Conservation (phyloP, 1,140 invertebrate genomes). For the Zaprionus ornatus region DNA sequence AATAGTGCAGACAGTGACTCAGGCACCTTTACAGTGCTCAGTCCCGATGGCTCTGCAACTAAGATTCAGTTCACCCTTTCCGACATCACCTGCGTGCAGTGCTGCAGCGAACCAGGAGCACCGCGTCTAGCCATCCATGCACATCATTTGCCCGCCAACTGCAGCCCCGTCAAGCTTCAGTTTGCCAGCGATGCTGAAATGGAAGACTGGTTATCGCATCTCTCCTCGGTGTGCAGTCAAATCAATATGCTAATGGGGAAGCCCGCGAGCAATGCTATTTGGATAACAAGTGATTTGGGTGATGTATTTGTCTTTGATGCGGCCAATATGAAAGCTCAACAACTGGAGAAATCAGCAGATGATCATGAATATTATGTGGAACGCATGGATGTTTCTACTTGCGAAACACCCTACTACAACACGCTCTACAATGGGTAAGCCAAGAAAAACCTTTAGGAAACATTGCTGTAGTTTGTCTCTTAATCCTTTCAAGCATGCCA, state of each 20-base stretch:
- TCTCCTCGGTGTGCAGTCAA: slow-evolving; percentile 89
- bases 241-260: slow-evolving; percentile 88
- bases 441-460: neutral
- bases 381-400: slow-evolving; percentile 89
- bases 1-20: slow-evolving; percentile 84
- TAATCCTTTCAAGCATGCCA: slow-evolving; percentile 74
- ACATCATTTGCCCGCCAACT: slow-evolving; percentile 85
- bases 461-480: neutral
- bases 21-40: slow-evolving; percentile 90
- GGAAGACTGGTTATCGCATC: slow-evolving; percentile 93
- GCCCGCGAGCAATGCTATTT: slow-evolving; percentile 89
- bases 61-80: slow-evolving; percentile 85
- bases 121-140: slow-evolving; percentile 90
- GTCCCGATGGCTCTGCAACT: slow-evolving; percentile 89
- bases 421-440: slow-evolving; percentile 84
- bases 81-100: slow-evolving; percentile 90
- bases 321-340: slow-evolving; percentile 79
- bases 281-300: slow-evolving; percentile 91
- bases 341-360: slow-evolving; percentile 76
- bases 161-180: slow-evolving; percentile 88
- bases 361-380: slow-evolving; percentile 86
- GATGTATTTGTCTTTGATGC: slow-evolving; percentile 93
- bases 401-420: slow-evolving; percentile 87
- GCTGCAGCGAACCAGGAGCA: slow-evolving; percentile 90
- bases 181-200: slow-evolving; percentile 90